Conservation (phyloP, 1,140 invertebrate species). For the Drosophila varians region DNA sequence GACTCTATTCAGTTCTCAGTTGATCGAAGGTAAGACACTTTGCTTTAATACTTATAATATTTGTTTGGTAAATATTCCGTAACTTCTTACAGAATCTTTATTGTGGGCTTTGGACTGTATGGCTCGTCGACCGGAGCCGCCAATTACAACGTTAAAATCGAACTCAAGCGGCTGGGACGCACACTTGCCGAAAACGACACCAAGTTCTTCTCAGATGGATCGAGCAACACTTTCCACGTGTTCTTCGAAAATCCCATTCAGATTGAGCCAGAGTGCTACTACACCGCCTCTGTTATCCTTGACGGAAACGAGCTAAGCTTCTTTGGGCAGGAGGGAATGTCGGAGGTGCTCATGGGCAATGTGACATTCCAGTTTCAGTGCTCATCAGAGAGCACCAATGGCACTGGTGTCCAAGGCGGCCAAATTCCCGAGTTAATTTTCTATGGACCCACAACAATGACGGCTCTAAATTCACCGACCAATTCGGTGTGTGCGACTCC, state of each 20-base stretch:
- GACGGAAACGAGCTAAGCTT: constrained; percentile 96
- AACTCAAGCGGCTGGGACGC: constrained; percentile 93
- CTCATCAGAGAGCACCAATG: constrained; percentile 96
- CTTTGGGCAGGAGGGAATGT: constrained; percentile 97
- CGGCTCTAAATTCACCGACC: constrained; percentile 67
- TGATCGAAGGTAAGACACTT: constrained; percentile 85
- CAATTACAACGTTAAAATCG: constrained; percentile 95
- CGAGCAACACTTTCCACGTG: constrained; percentile 96
- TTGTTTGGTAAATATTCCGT: not conserved
- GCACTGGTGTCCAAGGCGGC: constrained; percentile 96
- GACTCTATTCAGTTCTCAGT: constrained; percentile 97
- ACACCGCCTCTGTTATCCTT: constrained; percentile 94
- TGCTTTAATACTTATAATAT: constrained; percentile 31
- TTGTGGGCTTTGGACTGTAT: constrained; percentile 96
- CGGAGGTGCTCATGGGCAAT: constrained; percentile 93
- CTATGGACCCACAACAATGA: constrained; percentile 89
- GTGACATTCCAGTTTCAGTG: constrained; percentile 97
- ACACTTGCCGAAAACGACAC: constrained; percentile 94
- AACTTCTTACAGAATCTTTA: constrained; percentile 88
- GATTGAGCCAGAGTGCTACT: constrained; percentile 95
- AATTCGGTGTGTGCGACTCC: constrained; percentile 73
- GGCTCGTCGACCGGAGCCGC: constrained; percentile 96
- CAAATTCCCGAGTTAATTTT: constrained; percentile 97
- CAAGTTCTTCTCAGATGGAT: constrained; percentile 96
- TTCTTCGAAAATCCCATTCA: constrained; percentile 97